These are phyloP conservation scores for Onychorhynchus coronatus DNA, from an alignment of 2,113 vertebrate genomes.

Conservation along the genomic window DNA sequence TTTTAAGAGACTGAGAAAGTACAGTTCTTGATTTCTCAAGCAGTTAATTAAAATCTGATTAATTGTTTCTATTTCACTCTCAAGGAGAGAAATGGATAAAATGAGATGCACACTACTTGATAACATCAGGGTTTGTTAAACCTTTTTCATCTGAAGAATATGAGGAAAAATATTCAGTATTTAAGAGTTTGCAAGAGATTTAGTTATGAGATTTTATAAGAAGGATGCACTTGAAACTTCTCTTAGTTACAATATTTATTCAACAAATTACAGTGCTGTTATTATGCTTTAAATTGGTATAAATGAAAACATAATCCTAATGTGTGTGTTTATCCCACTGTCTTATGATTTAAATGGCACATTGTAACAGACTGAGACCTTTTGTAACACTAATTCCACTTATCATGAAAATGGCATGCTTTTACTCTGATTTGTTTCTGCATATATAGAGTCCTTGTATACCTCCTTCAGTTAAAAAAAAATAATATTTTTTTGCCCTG, in stretches of 20 bases:
- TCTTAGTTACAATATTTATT: neutral
- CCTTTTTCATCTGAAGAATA: neutral
- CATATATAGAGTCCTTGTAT: neutral
- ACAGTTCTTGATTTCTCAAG: conserved; percentile 45
- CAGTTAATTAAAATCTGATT: conserved; percentile 28
- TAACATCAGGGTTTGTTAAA: neutral
- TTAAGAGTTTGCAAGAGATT: neutral
- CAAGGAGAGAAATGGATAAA: conserved; percentile 1
- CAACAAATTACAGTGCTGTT: neutral
- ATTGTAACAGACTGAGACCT: neutral
- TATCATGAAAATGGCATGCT: neutral
- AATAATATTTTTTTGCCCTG: neutral
- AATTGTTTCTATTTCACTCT: conserved; percentile 32
- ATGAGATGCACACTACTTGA: neutral
- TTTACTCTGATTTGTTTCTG: neutral
- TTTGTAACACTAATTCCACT: neutral
- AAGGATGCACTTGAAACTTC: neutral
- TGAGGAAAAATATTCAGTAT: neutral
- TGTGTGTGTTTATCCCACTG: neutral
- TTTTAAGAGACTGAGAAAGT: conserved; percentile 22
- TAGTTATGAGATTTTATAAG: neutral
- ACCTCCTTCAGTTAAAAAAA: neutral
- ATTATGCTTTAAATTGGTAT: neutral
- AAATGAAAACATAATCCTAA: neutral
- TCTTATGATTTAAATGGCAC: neutral